phyloP scores from a whole-genome alignment of 1,140 invertebrate species.

The Argopecten irradians region DNA sequence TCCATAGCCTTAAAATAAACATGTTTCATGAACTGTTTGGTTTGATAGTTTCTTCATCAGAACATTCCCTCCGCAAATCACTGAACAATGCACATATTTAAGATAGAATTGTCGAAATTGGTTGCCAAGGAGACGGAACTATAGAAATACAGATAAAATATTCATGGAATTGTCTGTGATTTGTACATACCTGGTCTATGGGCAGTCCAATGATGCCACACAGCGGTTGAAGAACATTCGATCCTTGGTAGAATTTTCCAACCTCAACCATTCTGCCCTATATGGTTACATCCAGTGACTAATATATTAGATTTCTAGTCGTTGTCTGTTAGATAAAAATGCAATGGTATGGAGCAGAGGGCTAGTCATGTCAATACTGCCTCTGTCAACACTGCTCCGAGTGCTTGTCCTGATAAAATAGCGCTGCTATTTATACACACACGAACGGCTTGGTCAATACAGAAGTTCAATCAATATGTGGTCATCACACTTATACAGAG shows the following conservation, averaged over 20 bases:
- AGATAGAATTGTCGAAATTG: no score
- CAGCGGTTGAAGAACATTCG: constrained; percentile 53
- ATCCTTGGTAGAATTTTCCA: constrained; percentile 60
- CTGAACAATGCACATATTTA: no score
- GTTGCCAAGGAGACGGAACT: no score
- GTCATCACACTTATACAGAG: background rate
- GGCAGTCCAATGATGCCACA: constrained; percentile 51
- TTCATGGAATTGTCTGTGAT: background rate
- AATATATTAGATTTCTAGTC: background rate
- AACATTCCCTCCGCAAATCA: no score
- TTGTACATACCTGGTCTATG: constrained; percentile 56
- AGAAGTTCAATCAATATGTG: background rate
- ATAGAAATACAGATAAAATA: no score
- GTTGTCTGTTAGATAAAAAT: background rate
- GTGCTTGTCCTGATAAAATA: background rate
- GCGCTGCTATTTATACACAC: background rate
- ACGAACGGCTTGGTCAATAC: background rate
- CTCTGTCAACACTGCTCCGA: background rate
- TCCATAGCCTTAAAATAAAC: no score
- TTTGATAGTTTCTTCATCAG: no score
- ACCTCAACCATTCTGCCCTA: background rate
- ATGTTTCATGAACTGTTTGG: no score
- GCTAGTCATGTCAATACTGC: background rate
- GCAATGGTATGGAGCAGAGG: background rate
- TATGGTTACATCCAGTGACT: background rate